Percentiles rank a stretch among this genome's conserved stretches.
Evolutionary conservation across 2,888 invertebrate species (phyloP).

Genomic region (Priocnemis perturbator): DNA sequence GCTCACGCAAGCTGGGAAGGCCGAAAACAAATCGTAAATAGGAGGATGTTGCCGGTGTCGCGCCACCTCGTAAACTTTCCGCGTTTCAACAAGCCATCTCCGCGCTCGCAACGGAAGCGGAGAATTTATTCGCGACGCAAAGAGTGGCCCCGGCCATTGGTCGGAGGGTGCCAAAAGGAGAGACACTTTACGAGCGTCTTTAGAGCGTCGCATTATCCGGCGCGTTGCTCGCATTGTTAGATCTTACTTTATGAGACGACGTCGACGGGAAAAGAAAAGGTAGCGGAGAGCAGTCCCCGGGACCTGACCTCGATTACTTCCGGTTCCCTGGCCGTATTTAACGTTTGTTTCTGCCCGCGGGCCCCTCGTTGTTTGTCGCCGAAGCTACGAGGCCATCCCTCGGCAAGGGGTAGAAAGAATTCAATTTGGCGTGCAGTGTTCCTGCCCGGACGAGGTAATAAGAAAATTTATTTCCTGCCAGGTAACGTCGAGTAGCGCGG

Average conservation of each 20-base stretch:
- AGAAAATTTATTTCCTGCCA: too few species aligned
- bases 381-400: too few species aligned
- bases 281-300: too few species aligned
- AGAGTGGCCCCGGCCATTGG: neutral
- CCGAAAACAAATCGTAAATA: too few species aligned
- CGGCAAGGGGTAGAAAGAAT: too few species aligned
- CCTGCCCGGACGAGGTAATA: too few species aligned
- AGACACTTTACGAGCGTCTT: conserved; percentile 7
- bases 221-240: conserved; percentile 51
- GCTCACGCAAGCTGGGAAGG: too few species aligned
- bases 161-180: neutral
- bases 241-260: conserved; percentile 60
- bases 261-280: neutral
- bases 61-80: conserved; percentile 47
- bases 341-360: conserved; percentile 63
- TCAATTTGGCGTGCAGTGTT: too few species aligned
- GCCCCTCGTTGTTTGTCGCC: neutral
- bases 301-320: conserved; percentile 64
- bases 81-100: conserved; percentile 21
- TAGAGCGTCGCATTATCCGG: conserved; percentile 6
- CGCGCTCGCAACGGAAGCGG: conserved; percentile 29
- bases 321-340: conserved; percentile 66
- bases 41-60: conserved; percentile 54
- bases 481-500: too few species aligned
- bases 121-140: neutral